phyloP scores from a whole-genome alignment of 1,140 invertebrate genomes.

The Anagrus nilaparvatae region DNA sequence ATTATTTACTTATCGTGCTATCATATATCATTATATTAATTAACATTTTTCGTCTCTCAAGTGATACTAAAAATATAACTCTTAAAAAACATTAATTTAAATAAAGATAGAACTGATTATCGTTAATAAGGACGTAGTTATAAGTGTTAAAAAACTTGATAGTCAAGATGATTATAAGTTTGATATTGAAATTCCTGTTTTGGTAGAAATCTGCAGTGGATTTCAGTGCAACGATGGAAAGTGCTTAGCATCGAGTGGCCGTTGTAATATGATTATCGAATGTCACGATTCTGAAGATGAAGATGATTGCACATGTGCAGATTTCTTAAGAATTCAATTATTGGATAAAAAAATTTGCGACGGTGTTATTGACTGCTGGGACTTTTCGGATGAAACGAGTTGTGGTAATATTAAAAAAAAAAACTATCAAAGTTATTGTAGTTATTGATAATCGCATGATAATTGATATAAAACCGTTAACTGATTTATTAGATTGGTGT shows the following conservation, averaged over 20 bases:
- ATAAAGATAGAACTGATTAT: too few relatives aligned
- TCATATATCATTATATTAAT: too few relatives aligned
- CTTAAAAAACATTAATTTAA: too few relatives aligned
- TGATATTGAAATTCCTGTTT: too few relatives aligned
- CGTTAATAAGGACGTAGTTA: too few relatives aligned
- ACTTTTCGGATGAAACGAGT: slow-evolving; percentile 67
- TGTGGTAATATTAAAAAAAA: slow-evolving; percentile 52
- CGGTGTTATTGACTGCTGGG: slow-evolving; percentile 67
- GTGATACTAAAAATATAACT: too few relatives aligned
- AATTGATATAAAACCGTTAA: background rate
- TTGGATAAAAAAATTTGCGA: slow-evolving; percentile 69
- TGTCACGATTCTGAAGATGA: slow-evolving; percentile 65
- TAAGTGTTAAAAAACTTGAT: too few relatives aligned
- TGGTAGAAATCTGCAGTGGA: slow-evolving; percentile 27
- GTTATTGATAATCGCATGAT: background rate
- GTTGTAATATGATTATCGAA: slow-evolving; percentile 67
- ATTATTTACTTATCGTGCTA: too few relatives aligned
- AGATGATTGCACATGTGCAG: slow-evolving; percentile 62
- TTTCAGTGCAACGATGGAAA: slow-evolving; percentile 51
- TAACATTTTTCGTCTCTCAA: too few relatives aligned
- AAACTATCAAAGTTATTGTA: too few relatives aligned
- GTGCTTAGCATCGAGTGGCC: slow-evolving; percentile 54
- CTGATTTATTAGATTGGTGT: slow-evolving; percentile 56
- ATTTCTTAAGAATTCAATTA: slow-evolving; percentile 59
- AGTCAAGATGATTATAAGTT: too few relatives aligned